These are phyloP conservation scores for Pimpla rufipes DNA, from an alignment of 2,888 invertebrate species.

Conservation along the genomic window DNA sequence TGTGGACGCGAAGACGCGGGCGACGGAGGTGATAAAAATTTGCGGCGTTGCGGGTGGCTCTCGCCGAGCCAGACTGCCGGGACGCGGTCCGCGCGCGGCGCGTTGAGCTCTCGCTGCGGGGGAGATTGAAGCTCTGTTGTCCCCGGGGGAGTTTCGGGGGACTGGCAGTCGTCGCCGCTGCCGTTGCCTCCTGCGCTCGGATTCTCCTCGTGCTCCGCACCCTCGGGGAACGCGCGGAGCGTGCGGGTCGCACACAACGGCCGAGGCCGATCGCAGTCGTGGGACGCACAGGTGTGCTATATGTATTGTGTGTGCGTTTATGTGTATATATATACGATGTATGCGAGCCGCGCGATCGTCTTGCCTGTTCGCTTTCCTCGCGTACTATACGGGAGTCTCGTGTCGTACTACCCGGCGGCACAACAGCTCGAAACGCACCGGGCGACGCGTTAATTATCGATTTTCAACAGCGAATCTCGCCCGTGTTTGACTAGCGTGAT, in stretches of 20 bases:
- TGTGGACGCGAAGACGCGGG: neutral
- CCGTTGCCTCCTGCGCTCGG: slow-evolving; percentile 53
- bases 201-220: slow-evolving; percentile 58
- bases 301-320: no score
- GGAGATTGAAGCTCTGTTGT: slow-evolving; percentile 40
- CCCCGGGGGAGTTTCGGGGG: slow-evolving; percentile 49
- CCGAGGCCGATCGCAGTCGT: no score
- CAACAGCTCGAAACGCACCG: no score
- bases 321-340: neutral
- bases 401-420: no score
- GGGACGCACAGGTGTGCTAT: neutral
- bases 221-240: neutral
- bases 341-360: neutral
- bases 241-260: neutral
- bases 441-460: no score
- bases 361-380: no score
- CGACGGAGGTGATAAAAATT: slow-evolving; percentile 11
- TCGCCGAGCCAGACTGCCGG: slow-evolving; percentile 51
- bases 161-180: slow-evolving; percentile 32
- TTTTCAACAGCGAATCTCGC: no score
- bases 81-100: slow-evolving; percentile 44
- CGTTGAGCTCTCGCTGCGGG: slow-evolving; percentile 44
- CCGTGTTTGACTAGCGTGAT: no score
- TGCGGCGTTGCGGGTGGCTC: slow-evolving; percentile 42
- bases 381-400: no score